Base-by-base conservation (phyloP, 2,113 vertebrate species). In the Grammomys surdaster region DNA sequence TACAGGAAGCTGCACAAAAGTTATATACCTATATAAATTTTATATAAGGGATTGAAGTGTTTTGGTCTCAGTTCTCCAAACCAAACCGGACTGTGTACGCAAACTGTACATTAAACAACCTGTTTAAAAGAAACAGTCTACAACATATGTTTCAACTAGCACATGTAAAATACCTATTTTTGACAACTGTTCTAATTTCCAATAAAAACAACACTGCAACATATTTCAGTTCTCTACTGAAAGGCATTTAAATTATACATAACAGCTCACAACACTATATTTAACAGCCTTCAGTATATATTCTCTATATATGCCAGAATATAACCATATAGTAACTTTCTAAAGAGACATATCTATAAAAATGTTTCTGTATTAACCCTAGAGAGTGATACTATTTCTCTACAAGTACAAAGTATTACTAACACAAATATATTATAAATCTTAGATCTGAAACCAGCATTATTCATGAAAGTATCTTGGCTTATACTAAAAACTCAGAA, bases 131-230 rank as follows among this genome's bases (percentile, higher is more conserved):
- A 63, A 90, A 60, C 26, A 92, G 12, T 80, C 24, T 54, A 65
- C 58, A 28, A 77, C 36, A 84, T 88, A 4, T 88, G 5, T 36
- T 95, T 33, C 77, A 7, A 93, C 43, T 88, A 85, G 75, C 48
- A 81, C 22, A 81, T 24, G 12, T 12, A 72, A 4, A 31, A 58
- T 84, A 40, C 40, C 81, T 84, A 43, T 54, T 92, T 96, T 51
- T 90, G 72, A 78, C 12, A 91, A 67, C 26, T 96, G 28, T n/a
- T 96, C 24, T 85, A 89, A 81, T 92, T 95, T 91, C 78, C 70
- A 96, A 82, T 77, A 26, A 96, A 19, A 93, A 54, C 36, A 43
- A 0, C 85, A 85, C 7, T 43, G 26, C 36, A 75, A 70, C 85
- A 54, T 48, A 96, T 78, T 91, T 92, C 69, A 78, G 16, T 60